These are phyloP conservation scores for Thymallus thymallus DNA, from an alignment of 2,113 vertebrate genomes.

Conservation along the genomic window DNA sequence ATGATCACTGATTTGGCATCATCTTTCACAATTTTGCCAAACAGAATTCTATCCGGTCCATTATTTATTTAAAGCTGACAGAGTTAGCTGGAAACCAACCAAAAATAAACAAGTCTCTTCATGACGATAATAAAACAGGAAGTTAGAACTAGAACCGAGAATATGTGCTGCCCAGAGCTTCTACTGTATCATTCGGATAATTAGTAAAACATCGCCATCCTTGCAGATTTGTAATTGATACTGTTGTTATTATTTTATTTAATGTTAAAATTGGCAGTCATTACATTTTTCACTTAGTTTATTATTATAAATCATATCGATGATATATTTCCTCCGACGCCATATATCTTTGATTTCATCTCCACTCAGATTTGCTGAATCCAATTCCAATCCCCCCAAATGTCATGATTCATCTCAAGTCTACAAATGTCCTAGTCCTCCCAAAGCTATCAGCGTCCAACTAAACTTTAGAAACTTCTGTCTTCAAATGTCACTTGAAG, in stretches of 20 bases:
- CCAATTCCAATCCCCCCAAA: conserved; percentile 5
- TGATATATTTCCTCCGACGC: too few relatives aligned
- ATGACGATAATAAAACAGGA: not conserved
- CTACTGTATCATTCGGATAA: too few relatives aligned
- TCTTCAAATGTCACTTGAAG: not conserved
- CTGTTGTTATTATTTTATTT: not conserved
- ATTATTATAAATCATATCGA: too few relatives aligned
- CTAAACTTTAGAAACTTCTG: not conserved
- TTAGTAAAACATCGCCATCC: not conserved
- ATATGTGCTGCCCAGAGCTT: too few relatives aligned
- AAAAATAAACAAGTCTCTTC: not conserved
- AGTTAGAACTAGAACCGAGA: not conserved
- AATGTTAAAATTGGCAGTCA: not conserved
- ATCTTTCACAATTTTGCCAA: conserved; percentile 26
- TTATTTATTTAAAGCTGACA: conserved; percentile 27
- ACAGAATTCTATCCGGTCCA: conserved; percentile 6
- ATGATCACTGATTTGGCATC: conserved; percentile 20
- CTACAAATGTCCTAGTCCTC: not conserved
- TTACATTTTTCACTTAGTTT: not conserved
- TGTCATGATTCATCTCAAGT: not conserved
- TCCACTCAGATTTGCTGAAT: conserved; percentile 1
- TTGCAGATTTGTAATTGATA: not conserved
- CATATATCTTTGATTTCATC: not conserved
- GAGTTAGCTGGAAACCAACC: conserved; percentile 1
- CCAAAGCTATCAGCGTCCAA: not conserved